Evolutionary conservation across 2,797 vertebrate genomes (phyloP).

Genomic region (Eleutherodactylus coqui): DNA sequence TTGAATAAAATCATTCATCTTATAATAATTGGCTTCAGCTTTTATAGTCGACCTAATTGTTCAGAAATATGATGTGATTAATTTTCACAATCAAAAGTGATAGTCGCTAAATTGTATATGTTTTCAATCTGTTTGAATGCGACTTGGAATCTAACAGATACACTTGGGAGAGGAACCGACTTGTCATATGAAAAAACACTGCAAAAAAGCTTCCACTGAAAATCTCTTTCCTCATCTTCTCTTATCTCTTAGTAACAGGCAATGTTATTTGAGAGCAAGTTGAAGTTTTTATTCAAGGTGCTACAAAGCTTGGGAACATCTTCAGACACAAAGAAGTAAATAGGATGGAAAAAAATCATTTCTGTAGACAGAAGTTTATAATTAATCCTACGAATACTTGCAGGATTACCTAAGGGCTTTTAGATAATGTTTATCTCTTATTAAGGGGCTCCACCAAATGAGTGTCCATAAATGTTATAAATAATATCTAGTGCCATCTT

Average conservation of each 20-base stretch:
- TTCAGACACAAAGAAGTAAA: conserved; percentile 25
- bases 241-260: conserved; percentile 43
- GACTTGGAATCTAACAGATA: conserved; percentile 4
- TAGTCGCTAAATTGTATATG: not conserved
- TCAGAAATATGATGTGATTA: not conserved
- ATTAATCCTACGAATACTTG: conserved; percentile 19
- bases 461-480: conserved; percentile 9
- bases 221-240: conserved; percentile 40
- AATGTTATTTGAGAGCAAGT: not conserved
- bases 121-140: not conserved
- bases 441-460: not conserved
- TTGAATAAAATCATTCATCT: not conserved
- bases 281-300: conserved; percentile 22
- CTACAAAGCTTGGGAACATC: conserved; percentile 36
- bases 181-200: conserved; percentile 11
- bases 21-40: not conserved
- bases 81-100: not conserved
- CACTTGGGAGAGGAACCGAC: not conserved
- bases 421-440: conserved; percentile 25
- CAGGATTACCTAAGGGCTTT: conserved; percentile 25
- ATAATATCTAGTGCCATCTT: not conserved
- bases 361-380: conserved; percentile 34
- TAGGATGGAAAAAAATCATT: conserved; percentile 27
- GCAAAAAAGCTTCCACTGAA: not conserved
- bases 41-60: not conserved